Conservation (phyloP, 2,797 vertebrate genomes). For the Rhinichthys osculus region DNA sequence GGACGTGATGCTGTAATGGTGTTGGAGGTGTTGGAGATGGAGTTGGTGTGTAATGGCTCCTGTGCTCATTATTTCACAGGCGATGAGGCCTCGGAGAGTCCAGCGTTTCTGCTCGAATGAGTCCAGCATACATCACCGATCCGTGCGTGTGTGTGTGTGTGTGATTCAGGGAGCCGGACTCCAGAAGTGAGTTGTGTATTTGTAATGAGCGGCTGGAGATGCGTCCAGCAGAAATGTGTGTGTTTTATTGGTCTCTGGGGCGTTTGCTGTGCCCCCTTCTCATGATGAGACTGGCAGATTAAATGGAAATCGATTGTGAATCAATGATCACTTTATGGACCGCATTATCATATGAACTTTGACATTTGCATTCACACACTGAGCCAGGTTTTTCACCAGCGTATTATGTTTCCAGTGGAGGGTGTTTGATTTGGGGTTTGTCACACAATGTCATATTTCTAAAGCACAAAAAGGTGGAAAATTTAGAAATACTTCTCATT, state of each 20-base stretch:
- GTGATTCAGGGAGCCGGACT: not conserved
- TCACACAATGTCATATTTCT: not conserved
- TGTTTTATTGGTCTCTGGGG: not conserved
- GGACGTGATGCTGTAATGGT: constrained; percentile 54
- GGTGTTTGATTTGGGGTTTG: not conserved
- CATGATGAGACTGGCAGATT: not conserved
- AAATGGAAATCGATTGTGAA: not conserved
- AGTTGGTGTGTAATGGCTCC: constrained; percentile 47
- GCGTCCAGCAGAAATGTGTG: not conserved
- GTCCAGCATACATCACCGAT: constrained; percentile 35
- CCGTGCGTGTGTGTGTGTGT: not conserved
- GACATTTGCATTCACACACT: not conserved
- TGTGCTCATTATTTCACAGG: constrained; percentile 67
- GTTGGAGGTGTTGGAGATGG: not conserved
- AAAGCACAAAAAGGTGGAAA: not conserved
- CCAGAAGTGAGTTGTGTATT: not conserved
- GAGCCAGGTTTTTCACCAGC: not conserved
- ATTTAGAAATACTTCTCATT: no score
- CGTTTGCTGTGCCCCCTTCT: not conserved
- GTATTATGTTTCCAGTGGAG: not conserved
- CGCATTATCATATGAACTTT: not conserved
- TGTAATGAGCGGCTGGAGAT: not conserved
- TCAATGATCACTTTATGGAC: not conserved
- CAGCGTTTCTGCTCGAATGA: constrained; percentile 57
- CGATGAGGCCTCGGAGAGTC: constrained; percentile 45